These are phyloP conservation scores for Salvelinus alpinus DNA, from an alignment of 2,113 vertebrate genomes.

Conservation along the genomic window DNA sequence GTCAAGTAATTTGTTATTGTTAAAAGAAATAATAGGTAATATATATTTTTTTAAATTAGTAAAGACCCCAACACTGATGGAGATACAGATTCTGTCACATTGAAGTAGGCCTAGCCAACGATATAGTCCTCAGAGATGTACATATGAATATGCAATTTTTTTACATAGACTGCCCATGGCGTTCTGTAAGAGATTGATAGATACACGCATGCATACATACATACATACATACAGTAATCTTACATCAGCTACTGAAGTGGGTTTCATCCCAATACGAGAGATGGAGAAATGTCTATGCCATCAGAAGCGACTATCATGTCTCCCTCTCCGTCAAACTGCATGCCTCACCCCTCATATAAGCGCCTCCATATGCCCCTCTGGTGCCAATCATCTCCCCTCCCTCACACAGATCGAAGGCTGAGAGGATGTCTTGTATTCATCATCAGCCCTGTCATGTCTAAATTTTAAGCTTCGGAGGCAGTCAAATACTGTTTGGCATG, in stretches of 20 bases:
- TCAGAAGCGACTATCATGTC: slow-evolving; percentile 2
- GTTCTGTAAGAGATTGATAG: neutral
- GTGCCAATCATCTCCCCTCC: slow-evolving; percentile 2
- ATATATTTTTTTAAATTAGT: too few species aligned
- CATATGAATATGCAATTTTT: too few species aligned
- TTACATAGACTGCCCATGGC: too few species aligned
- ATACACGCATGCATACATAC: too few species aligned
- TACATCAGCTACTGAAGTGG: neutral
- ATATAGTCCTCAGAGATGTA: too few species aligned
- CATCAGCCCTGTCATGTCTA: neutral
- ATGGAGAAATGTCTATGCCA: neutral
- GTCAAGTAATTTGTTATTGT: too few species aligned
- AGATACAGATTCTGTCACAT: too few species aligned
- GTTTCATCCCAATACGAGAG: neutral
- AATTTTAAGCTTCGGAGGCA: neutral
- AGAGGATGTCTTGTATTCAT: neutral
- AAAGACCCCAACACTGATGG: too few species aligned
- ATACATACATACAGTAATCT: neutral
- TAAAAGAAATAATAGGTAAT: too few species aligned
- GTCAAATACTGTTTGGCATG: neutral
- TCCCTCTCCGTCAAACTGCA: slow-evolving; percentile 22
- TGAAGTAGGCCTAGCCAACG: too few species aligned
- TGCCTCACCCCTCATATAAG: slow-evolving; percentile 19
- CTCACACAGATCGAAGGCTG: neutral
- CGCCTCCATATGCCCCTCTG: neutral